A percentile compares a stretch with the other conserved stretches of the same genome.
Evolutionary conservation across 1,140 invertebrate species (phyloP).

Genomic region (Rhizoglyphus robini): DNA sequence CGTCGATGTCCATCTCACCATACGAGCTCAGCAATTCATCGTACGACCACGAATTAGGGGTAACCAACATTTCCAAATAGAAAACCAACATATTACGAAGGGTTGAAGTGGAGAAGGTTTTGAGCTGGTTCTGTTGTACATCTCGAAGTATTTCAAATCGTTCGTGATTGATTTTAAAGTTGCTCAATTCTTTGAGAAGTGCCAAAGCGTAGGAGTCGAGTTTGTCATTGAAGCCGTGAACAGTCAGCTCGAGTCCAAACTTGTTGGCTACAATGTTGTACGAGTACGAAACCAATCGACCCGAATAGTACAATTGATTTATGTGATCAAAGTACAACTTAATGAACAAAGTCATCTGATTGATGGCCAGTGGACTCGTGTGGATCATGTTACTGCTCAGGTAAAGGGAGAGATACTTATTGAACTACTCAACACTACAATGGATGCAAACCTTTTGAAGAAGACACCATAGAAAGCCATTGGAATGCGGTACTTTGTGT

Average conservation of each 20-base stretch:
- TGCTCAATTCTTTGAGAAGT: conserved; percentile 65
- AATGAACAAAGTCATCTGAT: not conserved
- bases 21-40: conserved; percentile 64
- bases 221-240: conserved; percentile 84
- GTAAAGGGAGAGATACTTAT: too few species aligned
- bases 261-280: not conserved
- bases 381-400: not conserved
- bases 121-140: conserved; percentile 53
- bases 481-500: not conserved
- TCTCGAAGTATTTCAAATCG: conserved; percentile 84
- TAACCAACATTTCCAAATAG: conserved; percentile 62
- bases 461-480: conserved; percentile 5
- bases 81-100: conserved; percentile 83
- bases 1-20: conserved; percentile 56
- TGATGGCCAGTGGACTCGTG: not conserved
- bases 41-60: conserved; percentile 74
- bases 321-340: not conserved
- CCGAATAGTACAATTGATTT: not conserved
- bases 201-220: conserved; percentile 69
- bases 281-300: not conserved
- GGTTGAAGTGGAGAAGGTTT: conserved; percentile 61
- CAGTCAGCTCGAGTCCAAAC: conserved; percentile 45
- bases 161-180: conserved; percentile 64
- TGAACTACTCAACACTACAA: too few species aligned
- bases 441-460: not conserved